Percentiles rank a stretch among this genome's conserved stretches.
Evolutionary conservation across 2,888 invertebrate genomes (phyloP).

Genomic region (Pimpla rufipes): DNA sequence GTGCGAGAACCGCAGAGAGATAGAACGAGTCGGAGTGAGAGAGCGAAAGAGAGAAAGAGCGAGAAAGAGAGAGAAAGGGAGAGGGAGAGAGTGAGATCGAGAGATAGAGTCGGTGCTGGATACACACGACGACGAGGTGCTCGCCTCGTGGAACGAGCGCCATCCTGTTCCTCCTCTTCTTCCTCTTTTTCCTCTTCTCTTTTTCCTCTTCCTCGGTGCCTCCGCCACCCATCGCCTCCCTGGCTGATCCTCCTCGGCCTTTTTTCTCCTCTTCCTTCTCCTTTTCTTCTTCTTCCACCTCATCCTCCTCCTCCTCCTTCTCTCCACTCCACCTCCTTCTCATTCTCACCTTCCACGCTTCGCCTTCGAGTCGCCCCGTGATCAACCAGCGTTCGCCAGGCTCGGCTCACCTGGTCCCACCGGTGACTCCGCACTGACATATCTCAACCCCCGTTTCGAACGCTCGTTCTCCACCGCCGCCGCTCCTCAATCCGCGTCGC

Average conservation of each 20-base stretch:
- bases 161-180: slow-evolving; percentile 29
- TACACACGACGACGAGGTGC: slow-evolving; percentile 49
- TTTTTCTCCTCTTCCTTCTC: slow-evolving; percentile 2
- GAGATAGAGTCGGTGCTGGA: slow-evolving; percentile 50
- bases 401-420: background rate
- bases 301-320: slow-evolving; percentile 30
- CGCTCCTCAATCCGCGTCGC: slow-evolving; percentile 18
- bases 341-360: slow-evolving; percentile 8
- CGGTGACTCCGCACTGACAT: slow-evolving; percentile 1
- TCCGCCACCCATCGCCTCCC: background rate
- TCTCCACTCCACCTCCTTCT: slow-evolving; percentile 1
- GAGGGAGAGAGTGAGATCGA: slow-evolving; percentile 43
- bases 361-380: background rate
- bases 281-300: slow-evolving; percentile 20
- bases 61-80: slow-evolving; percentile 19
- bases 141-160: slow-evolving; percentile 47
- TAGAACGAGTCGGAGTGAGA: slow-evolving; percentile 37
- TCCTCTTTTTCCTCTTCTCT: slow-evolving; percentile 1
- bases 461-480: slow-evolving; percentile 12
- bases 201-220: background rate
- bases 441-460: slow-evolving; percentile 3
- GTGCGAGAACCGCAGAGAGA: slow-evolving; percentile 69
- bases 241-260: background rate
- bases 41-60: slow-evolving; percentile 1
- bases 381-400: slow-evolving; percentile 11